Base-by-base conservation (phyloP, 2,113 vertebrate genomes). In the Galbula dea region DNA sequence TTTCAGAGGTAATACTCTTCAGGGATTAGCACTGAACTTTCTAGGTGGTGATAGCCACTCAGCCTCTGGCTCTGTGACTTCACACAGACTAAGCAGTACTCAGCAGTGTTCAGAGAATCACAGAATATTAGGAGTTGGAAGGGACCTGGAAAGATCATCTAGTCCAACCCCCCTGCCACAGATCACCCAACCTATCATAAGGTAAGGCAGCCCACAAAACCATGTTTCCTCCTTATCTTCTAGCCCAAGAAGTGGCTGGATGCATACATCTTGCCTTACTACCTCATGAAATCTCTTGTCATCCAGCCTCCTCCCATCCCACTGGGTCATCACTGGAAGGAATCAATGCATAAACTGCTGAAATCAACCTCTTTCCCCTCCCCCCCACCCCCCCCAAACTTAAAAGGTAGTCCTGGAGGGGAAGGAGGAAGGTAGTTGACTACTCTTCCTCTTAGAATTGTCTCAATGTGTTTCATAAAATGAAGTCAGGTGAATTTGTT, bases 101-200 rank as follows among this genome's bases (percentile, higher is more conserved):
- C 34, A 46, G 13, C 0, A 2, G n/a, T 2, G 0, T 34, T 75
- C 61, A n/a, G n/a, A n/a, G n/a, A n/a, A n/a, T n/a, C n/a, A n/a
- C n/a, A n/a, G n/a, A n/a, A n/a, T n/a, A n/a, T n/a, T n/a, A n/a
- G n/a, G n/a, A n/a, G n/a, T n/a, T n/a, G n/a, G n/a, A n/a, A n/a
- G n/a, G n/a, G n/a, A n/a, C n/a, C n/a, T n/a, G n/a, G n/a, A n/a
- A n/a, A n/a, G n/a, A n/a, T n/a, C n/a, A n/a, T n/a, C n/a, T n/a
- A n/a, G n/a, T n/a, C n/a, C n/a, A n/a, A n/a, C n/a, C n/a, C n/a
- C n/a, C n/a, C n/a, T n/a, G n/a, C 22, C 34, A 14, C 10, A 18
- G 45, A 73, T 78, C 43, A 39, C 37, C 67, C 15, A 24, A 43
- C 3, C 0, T 15, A 24, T 17, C 0, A 0, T 11, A 67, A 32